Base-by-base conservation (phyloP, 30 jellyfish, hydroid and myxozoan species). In the Haliclystus octoradiatus region DNA sequence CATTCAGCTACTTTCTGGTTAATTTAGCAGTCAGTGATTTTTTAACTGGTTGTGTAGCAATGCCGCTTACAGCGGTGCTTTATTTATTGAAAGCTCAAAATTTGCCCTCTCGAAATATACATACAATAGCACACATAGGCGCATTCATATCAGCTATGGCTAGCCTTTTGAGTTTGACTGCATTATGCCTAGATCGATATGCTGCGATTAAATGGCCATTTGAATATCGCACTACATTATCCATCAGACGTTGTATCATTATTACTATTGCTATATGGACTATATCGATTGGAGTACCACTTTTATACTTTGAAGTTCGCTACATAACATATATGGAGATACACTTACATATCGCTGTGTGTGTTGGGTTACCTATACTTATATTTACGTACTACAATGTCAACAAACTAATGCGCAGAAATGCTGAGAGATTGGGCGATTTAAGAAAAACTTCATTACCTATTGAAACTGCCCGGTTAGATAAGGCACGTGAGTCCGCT, bases 91-190 rank as follows among this genome's bases (percentile, higher is more conserved):
- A 82, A 63, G 84, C 71, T 7, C 50, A 49, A 24, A 83, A 82
- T 2, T 73, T 84, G 23, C 74, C 74, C 74, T 53, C 62, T 31
- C 50, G 51, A 33, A 80, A 13, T 13, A 84, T 73, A 79, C 89
- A 73, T n/a, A 35, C 69, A 1, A 26, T 74, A 34, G 75, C 69
- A 3, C 84, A 65, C 26, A 33, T 76, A 26, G 49, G 77, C 49
- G 74, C 74, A 50, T 82, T 82, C 68, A 74, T 82, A 34, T 73
- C 94, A 1, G 74, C 84, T 3, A 82, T 83, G n/a, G 94, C 94
- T 25, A 82, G 94, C 68, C 49, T 74, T 9, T 72, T 82, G 9
- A 82, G 81, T 50, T 69, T 82, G 25, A 78, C 84, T 3, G 78
- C 83, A 15, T 67, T 82, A 28, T 82, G 88, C 76, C 72, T 82